Evolutionary conservation across 2,113 vertebrate genomes (phyloP).

Genomic region (Phyllostomus hastatus): DNA sequence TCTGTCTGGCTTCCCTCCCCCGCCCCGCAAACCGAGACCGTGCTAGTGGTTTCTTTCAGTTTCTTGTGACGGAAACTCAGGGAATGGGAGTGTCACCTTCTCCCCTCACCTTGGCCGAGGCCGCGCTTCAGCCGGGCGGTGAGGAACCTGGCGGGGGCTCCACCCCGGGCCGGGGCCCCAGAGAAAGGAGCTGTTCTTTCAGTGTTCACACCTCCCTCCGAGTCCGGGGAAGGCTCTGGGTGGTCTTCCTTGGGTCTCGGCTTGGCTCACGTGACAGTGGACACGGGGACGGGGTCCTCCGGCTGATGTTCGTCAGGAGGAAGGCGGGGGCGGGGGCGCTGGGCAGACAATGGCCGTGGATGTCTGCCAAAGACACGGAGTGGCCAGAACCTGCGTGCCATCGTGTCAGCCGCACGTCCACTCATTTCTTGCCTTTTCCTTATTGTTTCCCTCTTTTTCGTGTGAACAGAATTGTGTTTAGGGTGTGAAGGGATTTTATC

Average conservation of each 20-base stretch:
- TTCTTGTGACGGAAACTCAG: background rate
- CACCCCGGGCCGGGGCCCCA: too few species aligned
- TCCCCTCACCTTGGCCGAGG: background rate
- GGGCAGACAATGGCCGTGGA: accelerated
- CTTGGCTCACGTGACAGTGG: background rate
- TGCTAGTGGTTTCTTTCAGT: background rate
- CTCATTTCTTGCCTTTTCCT: background rate
- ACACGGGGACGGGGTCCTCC: background rate
- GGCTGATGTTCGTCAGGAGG: background rate
- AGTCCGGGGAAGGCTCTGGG: background rate
- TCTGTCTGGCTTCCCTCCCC: too few species aligned
- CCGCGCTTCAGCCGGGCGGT: too few species aligned
- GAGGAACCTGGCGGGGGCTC: background rate
- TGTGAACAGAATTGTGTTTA: background rate
- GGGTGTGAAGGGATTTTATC: background rate
- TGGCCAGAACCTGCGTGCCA: too few species aligned
- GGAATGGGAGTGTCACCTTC: background rate
- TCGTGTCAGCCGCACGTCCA: background rate
- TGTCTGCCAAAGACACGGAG: background rate
- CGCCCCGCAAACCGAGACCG: background rate
- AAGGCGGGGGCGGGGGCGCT: too few species aligned
- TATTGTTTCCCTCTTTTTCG: background rate
- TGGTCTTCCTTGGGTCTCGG: background rate
- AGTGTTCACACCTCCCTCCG: accelerated
- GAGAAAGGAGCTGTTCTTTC: background rate